A percentile compares a stretch with the other conserved stretches of the same genome.
These are phyloP conservation scores for Propithecus perrieri DNA, from an alignment of 2,797 vertebrate genomes.

Conservation along the genomic window DNA sequence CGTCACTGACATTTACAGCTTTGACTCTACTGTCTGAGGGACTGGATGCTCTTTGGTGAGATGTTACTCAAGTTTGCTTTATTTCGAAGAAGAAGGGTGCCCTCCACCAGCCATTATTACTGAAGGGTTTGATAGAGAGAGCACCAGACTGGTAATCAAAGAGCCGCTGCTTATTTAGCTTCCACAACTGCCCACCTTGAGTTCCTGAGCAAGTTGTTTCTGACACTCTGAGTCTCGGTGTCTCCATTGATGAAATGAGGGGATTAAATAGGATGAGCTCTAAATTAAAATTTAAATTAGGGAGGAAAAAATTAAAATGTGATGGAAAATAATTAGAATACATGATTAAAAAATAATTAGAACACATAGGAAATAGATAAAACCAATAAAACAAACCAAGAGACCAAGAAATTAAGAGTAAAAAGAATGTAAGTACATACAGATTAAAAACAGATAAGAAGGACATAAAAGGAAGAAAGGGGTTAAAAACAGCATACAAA, in stretches of 20 bases:
- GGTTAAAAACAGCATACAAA: background rate
- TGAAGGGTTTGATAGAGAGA: background rate
- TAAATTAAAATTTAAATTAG: slow-evolving; percentile 12
- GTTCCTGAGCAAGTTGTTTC: background rate
- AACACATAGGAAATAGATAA: background rate
- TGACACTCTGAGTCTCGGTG: background rate
- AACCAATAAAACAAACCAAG: background rate
- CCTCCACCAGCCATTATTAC: background rate
- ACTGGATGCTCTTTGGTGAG: background rate
- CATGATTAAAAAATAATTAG: background rate
- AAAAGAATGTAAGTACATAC: background rate
- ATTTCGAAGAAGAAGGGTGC: background rate
- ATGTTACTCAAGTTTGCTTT: background rate
- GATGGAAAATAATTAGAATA: background rate
- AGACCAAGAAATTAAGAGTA: background rate
- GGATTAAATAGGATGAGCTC: background rate
- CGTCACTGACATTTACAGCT: background rate
- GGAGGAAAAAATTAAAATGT: background rate
- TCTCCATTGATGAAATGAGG: background rate
- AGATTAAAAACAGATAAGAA: background rate
- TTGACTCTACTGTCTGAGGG: background rate
- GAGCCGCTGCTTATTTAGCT: background rate
- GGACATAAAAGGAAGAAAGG: background rate
- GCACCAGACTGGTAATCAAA: background rate
- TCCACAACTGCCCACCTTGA: background rate